phyloP scores from a whole-genome alignment of 2,113 vertebrate species.

The Dasyprocta punctata region DNA sequence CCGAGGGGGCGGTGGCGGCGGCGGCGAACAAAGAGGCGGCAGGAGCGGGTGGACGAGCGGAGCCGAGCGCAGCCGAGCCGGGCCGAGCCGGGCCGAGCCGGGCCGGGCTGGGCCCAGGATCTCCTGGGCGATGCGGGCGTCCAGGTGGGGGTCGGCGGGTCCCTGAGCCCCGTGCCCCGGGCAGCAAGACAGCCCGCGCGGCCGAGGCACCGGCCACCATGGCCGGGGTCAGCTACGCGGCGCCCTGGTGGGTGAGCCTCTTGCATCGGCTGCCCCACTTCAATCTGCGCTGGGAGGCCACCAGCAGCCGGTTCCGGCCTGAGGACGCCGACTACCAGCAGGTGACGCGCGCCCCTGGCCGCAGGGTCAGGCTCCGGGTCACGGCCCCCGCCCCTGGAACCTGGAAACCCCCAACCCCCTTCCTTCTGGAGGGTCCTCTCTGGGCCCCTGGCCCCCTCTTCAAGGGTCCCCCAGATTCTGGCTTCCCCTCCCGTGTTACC shows the following conservation, averaged over 20 bases:
- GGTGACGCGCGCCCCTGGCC: constrained; percentile 84
- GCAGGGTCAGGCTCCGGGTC: constrained; percentile 18
- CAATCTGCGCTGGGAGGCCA: constrained; percentile 92
- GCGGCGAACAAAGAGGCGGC: constrained; percentile 83
- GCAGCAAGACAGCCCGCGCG: constrained; percentile 16
- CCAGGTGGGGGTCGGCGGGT: constrained; percentile 36
- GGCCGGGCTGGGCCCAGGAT: constrained; percentile 59
- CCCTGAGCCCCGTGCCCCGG: constrained; percentile 52
- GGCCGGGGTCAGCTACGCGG: constrained; percentile 94
- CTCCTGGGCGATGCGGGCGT: constrained; percentile 49
- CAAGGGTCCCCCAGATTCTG: background rate
- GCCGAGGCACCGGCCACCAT: constrained; percentile 85
- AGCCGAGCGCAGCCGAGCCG: constrained; percentile 68
- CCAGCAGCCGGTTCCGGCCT: constrained; percentile 93
- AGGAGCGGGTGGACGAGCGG: constrained; percentile 67
- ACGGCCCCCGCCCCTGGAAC: background rate
- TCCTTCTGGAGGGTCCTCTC: background rate
- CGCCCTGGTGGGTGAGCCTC: constrained; percentile 97
- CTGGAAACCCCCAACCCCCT: background rate
- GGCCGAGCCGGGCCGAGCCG: constrained; percentile 71
- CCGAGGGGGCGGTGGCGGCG: constrained; percentile 55
- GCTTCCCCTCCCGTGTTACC: background rate
- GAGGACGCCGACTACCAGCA: constrained; percentile 95
- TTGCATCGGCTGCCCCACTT: constrained; percentile 96
- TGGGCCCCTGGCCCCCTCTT: background rate